Evolutionary conservation across 1,140 invertebrate species (phyloP).

Genomic region (Tetramorium simillimum): DNA sequence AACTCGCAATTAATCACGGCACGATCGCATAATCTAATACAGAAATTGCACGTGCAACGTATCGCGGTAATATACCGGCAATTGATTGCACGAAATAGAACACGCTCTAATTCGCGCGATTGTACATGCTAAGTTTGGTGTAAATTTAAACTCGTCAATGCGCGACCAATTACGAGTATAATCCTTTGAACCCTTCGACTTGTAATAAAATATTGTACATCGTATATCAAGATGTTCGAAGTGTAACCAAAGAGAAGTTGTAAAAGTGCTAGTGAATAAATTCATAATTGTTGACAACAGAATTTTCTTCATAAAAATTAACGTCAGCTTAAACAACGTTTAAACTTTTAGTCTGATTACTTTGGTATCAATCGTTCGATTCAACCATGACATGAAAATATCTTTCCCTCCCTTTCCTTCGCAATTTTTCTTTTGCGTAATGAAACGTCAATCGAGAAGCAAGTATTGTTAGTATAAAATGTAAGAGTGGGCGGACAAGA

Average conservation of each 20-base stretch:
- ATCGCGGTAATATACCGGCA: conserved; percentile 56
- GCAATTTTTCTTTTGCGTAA: conserved; percentile 43
- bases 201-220: not conserved
- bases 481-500: not conserved
- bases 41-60: conserved; percentile 57
- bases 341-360: conserved; percentile 7
- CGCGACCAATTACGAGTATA: not conserved
- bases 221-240: not conserved
- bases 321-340: not conserved
- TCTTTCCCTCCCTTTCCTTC: not conserved
- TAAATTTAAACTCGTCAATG: conserved; percentile 46
- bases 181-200: not conserved
- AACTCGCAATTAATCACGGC: conserved; percentile 54
- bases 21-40: conserved; percentile 56
- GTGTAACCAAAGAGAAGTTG: not conserved
- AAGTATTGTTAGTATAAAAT: conserved; percentile 33
- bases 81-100: conserved; percentile 57
- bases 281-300: not conserved
- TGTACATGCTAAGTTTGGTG: conserved; percentile 34
- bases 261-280: not conserved
- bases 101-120: conserved; percentile 50
- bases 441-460: conserved; percentile 43
- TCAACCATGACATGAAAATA: not conserved
- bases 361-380: not conserved
- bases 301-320: not conserved